Percentiles rank a stretch among this genome's conserved stretches.
phyloP scores from a whole-genome alignment of 1,140 invertebrate species.

The Stenopsyche tienmushanensis region DNA sequence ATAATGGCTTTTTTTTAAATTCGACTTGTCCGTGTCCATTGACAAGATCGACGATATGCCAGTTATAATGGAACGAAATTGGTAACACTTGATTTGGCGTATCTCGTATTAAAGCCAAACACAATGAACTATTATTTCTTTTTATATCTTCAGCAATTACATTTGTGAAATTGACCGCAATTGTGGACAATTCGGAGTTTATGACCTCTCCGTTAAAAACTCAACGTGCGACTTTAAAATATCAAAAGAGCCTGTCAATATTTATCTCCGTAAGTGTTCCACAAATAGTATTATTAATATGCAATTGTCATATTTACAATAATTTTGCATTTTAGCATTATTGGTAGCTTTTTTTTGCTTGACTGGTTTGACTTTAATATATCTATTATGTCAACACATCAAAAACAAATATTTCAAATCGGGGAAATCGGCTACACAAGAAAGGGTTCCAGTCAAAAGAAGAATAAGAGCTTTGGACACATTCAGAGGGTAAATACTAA shows the following conservation, averaged over 20 bases:
- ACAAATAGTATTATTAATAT: background rate
- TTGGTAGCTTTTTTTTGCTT: slow-evolving; percentile 48
- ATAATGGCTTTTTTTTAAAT: too few relatives aligned
- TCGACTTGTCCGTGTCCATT: too few relatives aligned
- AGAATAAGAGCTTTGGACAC: slow-evolving; percentile 72
- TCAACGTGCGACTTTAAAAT: slow-evolving; percentile 59
- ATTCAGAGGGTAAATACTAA: slow-evolving; percentile 70
- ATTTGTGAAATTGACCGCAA: slow-evolving; percentile 60
- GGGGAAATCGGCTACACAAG: slow-evolving; percentile 40
- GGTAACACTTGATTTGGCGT: too few relatives aligned
- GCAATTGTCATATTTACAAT: background rate
- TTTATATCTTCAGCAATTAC: slow-evolving; percentile 44
- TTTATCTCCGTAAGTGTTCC: slow-evolving; percentile 67
- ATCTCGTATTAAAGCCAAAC: slow-evolving; percentile 36
- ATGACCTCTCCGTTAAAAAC: slow-evolving; percentile 60
- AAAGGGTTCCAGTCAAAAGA: slow-evolving; percentile 50
- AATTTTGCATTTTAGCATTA: slow-evolving; percentile 44
- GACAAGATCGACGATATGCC: too few relatives aligned
- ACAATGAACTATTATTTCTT: slow-evolving; percentile 12
- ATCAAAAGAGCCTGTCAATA: slow-evolving; percentile 65
- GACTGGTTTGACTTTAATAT: slow-evolving; percentile 46
- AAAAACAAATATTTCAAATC: slow-evolving; percentile 41
- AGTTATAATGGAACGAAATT: too few relatives aligned
- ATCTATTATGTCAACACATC: slow-evolving; percentile 41
- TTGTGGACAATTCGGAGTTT: slow-evolving; percentile 74